Evolutionary conservation across 2,113 vertebrate genomes (phyloP).

Genomic region (Thalassarche chlororhynchos): DNA sequence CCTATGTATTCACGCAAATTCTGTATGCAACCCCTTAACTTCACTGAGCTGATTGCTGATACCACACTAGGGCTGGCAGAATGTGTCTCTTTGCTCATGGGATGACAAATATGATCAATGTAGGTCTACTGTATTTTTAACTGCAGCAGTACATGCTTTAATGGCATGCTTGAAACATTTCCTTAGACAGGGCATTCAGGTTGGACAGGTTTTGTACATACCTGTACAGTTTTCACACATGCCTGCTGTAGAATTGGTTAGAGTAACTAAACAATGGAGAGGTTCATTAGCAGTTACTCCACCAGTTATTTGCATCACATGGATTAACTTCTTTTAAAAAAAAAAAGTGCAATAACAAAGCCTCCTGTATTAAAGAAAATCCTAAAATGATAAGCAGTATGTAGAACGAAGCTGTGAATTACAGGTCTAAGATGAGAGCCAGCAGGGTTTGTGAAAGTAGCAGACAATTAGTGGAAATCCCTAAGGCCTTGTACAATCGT

Average conservation of each 20-base stretch:
- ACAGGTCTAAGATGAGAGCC: neutral
- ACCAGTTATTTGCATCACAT: neutral
- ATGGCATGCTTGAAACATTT: neutral
- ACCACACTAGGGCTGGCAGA: neutral
- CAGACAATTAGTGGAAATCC: neutral
- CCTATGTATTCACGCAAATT: neutral
- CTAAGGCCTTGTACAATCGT: neutral
- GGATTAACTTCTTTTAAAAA: neutral
- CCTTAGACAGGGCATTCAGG: neutral
- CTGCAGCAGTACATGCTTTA: neutral
- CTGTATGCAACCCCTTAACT: neutral
- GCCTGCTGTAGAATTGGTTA: neutral
- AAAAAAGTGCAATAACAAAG: neutral
- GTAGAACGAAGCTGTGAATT: neutral
- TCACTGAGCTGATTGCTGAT: neutral
- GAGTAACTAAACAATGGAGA: neutral
- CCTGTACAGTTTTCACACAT: neutral
- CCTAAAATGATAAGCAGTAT: neutral
- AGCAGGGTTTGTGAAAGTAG: neutral
- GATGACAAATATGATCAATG: neutral
- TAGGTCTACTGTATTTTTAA: neutral
- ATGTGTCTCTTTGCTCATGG: neutral
- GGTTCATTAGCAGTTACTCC: neutral
- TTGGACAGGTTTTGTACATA: neutral
- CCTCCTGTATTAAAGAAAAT: neutral